These are phyloP conservation scores for Hyles euphorbiae DNA, from an alignment of 1,140 invertebrate genomes.

Conservation along the genomic window DNA sequence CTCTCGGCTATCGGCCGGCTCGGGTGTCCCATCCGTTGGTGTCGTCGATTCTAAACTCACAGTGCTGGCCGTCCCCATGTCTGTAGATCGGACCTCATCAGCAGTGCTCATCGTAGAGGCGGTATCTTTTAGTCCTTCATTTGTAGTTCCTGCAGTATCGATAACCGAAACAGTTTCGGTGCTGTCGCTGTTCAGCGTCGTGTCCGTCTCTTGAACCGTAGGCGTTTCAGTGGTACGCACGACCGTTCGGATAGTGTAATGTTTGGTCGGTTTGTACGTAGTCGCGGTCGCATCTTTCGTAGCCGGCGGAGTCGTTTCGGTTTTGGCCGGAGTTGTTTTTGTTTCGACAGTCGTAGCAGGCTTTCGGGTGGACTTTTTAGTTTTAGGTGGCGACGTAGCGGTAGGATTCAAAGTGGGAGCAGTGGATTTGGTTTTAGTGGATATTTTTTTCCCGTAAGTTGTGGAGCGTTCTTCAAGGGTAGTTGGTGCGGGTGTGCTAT, in stretches of 20 bases:
- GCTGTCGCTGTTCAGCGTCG: constrained; percentile 51
- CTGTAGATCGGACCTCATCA: constrained; percentile 50
- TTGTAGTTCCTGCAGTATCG: constrained; percentile 51
- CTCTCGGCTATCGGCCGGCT: constrained; percentile 66
- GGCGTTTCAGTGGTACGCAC: constrained; percentile 58
- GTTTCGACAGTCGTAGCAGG: constrained; percentile 43
- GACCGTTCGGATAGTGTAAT: constrained; percentile 65
- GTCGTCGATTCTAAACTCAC: constrained; percentile 49
- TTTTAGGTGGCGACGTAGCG: constrained; percentile 52
- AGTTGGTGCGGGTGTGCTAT: constrained; percentile 46
- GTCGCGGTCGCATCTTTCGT: constrained; percentile 43
- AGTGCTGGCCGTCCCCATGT: constrained; percentile 45
- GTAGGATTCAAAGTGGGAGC: constrained; percentile 40
- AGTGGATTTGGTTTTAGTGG: constrained; percentile 65
- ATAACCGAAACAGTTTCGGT: constrained; percentile 54
- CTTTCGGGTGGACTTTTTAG: constrained; percentile 49
- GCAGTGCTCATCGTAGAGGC: constrained; percentile 44
- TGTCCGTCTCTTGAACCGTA: constrained; percentile 54
- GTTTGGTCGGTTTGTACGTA: constrained; percentile 58
- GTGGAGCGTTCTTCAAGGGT: constrained; percentile 49
- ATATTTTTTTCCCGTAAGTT: constrained; percentile 50
- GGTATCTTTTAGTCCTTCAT: constrained; percentile 46
- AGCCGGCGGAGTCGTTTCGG: constrained; percentile 31
- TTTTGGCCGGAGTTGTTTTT: constrained; percentile 51
- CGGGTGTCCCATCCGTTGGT: constrained; percentile 51